These are phyloP conservation scores for Hyposmocoma kahamanoa DNA, from an alignment of 1,140 invertebrate species.

Conservation along the genomic window DNA sequence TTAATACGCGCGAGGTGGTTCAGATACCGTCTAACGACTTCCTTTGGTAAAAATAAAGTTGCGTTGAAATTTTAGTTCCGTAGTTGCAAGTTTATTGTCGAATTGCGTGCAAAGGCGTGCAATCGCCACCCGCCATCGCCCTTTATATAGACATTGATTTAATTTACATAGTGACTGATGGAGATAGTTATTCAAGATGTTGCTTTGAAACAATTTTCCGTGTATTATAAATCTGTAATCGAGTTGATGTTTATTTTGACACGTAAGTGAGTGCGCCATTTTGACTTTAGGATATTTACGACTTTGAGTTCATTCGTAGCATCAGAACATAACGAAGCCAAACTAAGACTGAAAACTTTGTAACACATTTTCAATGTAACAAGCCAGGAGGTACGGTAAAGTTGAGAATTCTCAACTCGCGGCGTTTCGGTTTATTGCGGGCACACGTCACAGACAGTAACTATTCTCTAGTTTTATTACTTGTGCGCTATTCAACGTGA, in stretches of 20 bases:
- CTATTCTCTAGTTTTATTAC: too few relatives aligned
- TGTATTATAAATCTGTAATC: too few relatives aligned
- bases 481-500: too few relatives aligned
- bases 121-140: slow-evolving; percentile 53
- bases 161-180: slow-evolving; percentile 54
- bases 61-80: slow-evolving; percentile 71
- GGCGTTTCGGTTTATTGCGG: too few relatives aligned
- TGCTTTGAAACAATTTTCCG: background rate
- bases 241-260: too few relatives aligned
- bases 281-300: too few relatives aligned
- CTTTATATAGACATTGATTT: slow-evolving; percentile 70
- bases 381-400: too few relatives aligned
- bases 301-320: too few relatives aligned
- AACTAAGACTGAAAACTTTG: background rate
- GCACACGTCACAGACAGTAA: too few relatives aligned
- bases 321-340: too few relatives aligned
- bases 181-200: slow-evolving; percentile 26
- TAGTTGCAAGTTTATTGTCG: slow-evolving; percentile 65
- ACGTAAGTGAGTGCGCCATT: background rate
- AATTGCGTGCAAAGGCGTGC: slow-evolving; percentile 55
- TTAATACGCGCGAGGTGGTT: slow-evolving; percentile 64
- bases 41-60: slow-evolving; percentile 70
- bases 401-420: too few relatives aligned
- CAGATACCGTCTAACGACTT: slow-evolving; percentile 70
- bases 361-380: too few relatives aligned